Percentiles rank a stretch among this genome's conserved stretches.
Conservation (phyloP, 2,797 vertebrate species). For the Schizopygopsis pylzovi region DNA sequence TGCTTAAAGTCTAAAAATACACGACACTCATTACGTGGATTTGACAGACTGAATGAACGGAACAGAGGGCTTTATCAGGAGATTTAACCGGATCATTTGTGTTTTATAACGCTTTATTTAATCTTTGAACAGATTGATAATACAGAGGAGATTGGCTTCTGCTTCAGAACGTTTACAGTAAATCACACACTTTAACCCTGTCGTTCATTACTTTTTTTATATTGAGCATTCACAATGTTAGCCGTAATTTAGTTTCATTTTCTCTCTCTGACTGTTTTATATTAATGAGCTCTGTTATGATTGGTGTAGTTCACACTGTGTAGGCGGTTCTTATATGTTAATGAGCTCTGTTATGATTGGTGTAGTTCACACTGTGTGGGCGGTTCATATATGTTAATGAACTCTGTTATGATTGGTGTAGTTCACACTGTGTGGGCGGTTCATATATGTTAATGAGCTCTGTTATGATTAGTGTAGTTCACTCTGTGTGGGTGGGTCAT, state of each 20-base stretch:
- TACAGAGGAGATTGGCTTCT: not conserved
- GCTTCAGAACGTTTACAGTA: not conserved
- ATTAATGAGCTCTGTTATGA: not conserved
- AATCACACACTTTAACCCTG: not conserved
- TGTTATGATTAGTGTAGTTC: not conserved
- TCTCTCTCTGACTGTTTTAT: not conserved
- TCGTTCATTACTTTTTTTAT: not conserved
- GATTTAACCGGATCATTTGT: constrained; percentile 21
- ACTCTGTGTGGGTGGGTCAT: not conserved
- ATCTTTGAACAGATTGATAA: not conserved
- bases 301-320: not conserved
- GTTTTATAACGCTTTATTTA: constrained; percentile 21
- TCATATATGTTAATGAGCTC: not conserved
- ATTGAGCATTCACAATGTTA: not conserved
- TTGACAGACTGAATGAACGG: not conserved
- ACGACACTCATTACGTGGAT: constrained; percentile 22
- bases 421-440: too few species aligned
- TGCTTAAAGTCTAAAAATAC: constrained; percentile 67
- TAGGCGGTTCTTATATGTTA: not conserved
- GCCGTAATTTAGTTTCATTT: not conserved
- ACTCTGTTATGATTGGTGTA: too few species aligned
- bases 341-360: not conserved
- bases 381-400: too few species aligned
- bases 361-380: too few species aligned
- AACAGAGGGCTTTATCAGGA: constrained; percentile 17